Evolutionary conservation across 2,888 invertebrate species (phyloP).

Genomic region (Oscheius onirici): DNA sequence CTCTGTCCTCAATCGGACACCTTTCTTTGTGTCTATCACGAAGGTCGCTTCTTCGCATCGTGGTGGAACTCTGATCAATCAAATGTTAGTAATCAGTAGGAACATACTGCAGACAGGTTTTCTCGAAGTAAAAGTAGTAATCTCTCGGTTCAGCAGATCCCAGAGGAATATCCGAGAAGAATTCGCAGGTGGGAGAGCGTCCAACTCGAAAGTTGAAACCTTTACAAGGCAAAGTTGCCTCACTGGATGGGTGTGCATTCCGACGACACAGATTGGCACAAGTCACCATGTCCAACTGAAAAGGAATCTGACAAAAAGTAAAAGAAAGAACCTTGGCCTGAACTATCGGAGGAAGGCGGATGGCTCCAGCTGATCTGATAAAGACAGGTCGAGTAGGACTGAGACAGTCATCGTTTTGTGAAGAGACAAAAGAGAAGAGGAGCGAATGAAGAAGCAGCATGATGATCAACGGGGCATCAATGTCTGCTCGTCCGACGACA

Average conservation of each 20-base stretch:
- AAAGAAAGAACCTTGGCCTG: conserved; percentile 19
- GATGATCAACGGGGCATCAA: conserved; percentile 23
- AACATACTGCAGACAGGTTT: conserved; percentile 39
- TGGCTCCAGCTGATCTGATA: conserved; percentile 17
- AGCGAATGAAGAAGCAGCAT: conserved; percentile 11
- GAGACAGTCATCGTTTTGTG: conserved; percentile 8
- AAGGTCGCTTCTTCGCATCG: conserved; percentile 49
- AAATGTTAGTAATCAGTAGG: background rate
- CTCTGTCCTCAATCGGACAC: conserved; percentile 36
- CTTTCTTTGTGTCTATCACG: conserved; percentile 42
- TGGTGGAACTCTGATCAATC: conserved; percentile 20
- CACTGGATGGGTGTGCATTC: conserved; percentile 50
- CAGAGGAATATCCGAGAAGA: conserved; percentile 38
- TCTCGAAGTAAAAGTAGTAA: conserved; percentile 41
- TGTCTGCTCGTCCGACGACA: conserved; percentile 12
- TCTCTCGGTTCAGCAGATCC: background rate
- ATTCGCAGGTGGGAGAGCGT: conserved; percentile 51
- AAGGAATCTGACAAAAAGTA: background rate
- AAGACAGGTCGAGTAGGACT: conserved; percentile 15
- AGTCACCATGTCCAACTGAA: conserved; percentile 48
- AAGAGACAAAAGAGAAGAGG: background rate
- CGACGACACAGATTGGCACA: conserved; percentile 50
- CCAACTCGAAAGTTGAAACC: conserved; percentile 58
- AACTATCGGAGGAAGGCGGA: background rate
- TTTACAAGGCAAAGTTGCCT: conserved; percentile 47